phyloP scores from a whole-genome alignment of 2,113 vertebrate species.

The Rhinogobius similis region DNA sequence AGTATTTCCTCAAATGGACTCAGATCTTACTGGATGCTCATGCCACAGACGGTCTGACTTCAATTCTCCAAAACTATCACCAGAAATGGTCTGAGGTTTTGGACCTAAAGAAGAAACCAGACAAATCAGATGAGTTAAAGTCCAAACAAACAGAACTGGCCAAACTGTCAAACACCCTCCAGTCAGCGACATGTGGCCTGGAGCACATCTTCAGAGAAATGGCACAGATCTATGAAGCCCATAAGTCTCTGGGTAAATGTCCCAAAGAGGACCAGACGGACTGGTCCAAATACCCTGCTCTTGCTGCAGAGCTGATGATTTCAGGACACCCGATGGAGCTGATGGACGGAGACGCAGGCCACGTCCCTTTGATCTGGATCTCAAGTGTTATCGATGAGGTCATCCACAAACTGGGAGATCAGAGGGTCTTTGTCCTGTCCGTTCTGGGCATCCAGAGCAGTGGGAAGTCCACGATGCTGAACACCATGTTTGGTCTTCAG shows the following conservation, averaged over 20 bases:
- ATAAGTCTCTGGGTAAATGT: conserved; percentile 20
- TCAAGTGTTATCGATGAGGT: conserved; percentile 75
- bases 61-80: no score
- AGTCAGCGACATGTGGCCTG: conserved; percentile 64
- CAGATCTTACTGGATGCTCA: no score
- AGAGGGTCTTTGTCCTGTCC: conserved; percentile 79
- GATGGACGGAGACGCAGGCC: conserved; percentile 83
- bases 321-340: conserved; percentile 79
- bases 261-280: background rate
- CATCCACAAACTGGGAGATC: conserved; percentile 70
- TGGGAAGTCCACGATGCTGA: conserved; percentile 80
- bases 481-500: conserved; percentile 70
- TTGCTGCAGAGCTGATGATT: conserved; percentile 79
- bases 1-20: no score
- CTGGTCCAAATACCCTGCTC: conserved; percentile 56
- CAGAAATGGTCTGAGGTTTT: no score
- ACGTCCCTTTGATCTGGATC: conserved; percentile 79
- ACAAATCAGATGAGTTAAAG: no score
- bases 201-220: conserved; percentile 80
- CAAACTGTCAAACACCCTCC: conserved; percentile 53
- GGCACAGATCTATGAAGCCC: conserved; percentile 80
- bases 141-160: conserved; percentile 47
- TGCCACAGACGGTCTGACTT: no score
- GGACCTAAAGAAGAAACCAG: no score
- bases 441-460: conserved; percentile 79